These are phyloP conservation scores for Epinephelus lanceolatus DNA, from an alignment of 2,113 vertebrate species.

Conservation along the genomic window DNA sequence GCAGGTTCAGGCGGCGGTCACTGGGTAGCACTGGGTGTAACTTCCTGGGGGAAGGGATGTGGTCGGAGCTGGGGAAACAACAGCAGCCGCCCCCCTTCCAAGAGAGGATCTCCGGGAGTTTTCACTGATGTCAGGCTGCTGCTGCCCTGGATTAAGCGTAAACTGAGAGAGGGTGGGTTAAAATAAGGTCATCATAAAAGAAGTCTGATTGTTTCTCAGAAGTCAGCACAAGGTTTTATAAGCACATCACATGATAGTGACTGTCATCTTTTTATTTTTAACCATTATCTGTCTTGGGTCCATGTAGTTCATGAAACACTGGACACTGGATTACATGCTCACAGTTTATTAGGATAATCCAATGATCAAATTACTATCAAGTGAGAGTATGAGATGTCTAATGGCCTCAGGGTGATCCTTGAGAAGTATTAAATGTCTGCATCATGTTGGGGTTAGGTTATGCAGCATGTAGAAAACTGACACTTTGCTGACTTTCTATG, in stretches of 20 bases:
- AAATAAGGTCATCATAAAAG: not conserved
- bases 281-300: not conserved
- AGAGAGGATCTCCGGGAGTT: constrained; percentile 89
- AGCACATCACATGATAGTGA: not conserved
- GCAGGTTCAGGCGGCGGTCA: constrained; percentile 77
- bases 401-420: not conserved
- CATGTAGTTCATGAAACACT: not conserved
- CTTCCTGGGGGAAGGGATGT: constrained; percentile 93
- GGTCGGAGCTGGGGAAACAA: constrained; percentile 89
- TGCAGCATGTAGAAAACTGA: not conserved
- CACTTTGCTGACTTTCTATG: not conserved
- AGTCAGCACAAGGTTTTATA: not conserved
- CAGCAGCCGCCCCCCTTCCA: constrained; percentile 53
- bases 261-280: not conserved
- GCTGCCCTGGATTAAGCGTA: constrained; percentile 87
- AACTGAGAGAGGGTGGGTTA: constrained; percentile 66
- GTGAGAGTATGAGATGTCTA: not conserved
- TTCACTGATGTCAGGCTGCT: constrained; percentile 87
- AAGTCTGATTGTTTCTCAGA: not conserved
- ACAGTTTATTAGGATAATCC: not conserved
- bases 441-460: not conserved
- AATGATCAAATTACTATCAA: not conserved
- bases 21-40: constrained; percentile 88
- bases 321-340: not conserved
- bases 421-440: not conserved